These are phyloP conservation scores for Calliopsis andreniformis DNA, from an alignment of 1,140 invertebrate species.

Conservation along the genomic window DNA sequence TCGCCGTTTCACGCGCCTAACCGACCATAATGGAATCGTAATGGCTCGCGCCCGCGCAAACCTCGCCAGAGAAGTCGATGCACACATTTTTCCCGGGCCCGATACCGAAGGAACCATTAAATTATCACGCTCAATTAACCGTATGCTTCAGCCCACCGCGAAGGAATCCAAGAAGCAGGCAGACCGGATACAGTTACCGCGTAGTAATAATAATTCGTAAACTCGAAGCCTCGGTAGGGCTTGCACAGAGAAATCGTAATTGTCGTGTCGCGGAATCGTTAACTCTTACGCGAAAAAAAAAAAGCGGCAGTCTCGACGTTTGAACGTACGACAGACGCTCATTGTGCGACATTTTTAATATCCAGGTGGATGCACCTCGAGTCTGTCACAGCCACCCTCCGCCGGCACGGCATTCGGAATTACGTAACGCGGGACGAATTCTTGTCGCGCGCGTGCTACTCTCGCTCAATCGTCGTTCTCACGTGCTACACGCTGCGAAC, in stretches of 20 bases:
- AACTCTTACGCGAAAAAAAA: slow-evolving; percentile 70
- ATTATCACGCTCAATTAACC: slow-evolving; percentile 50
- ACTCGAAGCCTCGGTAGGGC: slow-evolving; percentile 27
- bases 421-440: slow-evolving; percentile 73
- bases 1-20: slow-evolving; percentile 38
- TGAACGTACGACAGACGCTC: slow-evolving; percentile 52
- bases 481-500: slow-evolving; percentile 17
- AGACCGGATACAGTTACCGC: slow-evolving; percentile 51
- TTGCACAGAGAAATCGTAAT: slow-evolving; percentile 55
- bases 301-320: slow-evolving; percentile 17
- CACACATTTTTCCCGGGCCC: slow-evolving; percentile 35
- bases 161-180: slow-evolving; percentile 20
- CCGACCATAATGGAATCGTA: slow-evolving; percentile 47
- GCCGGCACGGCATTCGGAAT: slow-evolving; percentile 61
- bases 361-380: slow-evolving; percentile 75
- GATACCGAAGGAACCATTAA: slow-evolving; percentile 54
- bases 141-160: slow-evolving; percentile 31
- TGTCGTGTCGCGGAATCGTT: slow-evolving; percentile 69
- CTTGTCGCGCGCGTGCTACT: slow-evolving; percentile 46
- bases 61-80: slow-evolving; percentile 27
- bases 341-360: slow-evolving; percentile 77
- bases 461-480: slow-evolving; percentile 36
- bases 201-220: slow-evolving; percentile 48
- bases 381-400: slow-evolving; percentile 41
- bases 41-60: background rate